These are phyloP conservation scores for Apodemia duryi DNA, from an alignment of 2,888 invertebrate genomes.

Conservation along the genomic window DNA sequence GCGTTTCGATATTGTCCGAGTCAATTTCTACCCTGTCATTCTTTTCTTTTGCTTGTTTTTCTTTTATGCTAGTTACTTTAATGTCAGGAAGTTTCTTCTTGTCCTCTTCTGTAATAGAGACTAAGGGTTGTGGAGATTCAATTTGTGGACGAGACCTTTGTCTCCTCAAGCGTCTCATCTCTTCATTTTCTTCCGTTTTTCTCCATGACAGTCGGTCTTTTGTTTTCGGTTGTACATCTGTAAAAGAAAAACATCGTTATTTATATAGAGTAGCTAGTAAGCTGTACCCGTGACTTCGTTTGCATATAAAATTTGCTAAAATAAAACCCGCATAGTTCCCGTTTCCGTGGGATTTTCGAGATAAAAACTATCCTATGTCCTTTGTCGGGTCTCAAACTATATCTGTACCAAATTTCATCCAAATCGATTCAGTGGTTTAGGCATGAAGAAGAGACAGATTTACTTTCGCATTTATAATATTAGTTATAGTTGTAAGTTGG, in stretches of 20 bases:
- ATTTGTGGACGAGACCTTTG: conserved; percentile 78
- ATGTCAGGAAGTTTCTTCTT: conserved; percentile 76
- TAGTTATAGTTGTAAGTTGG: too few relatives aligned
- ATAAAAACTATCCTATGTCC: too few relatives aligned
- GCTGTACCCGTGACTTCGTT: too few relatives aligned
- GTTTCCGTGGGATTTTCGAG: too few relatives aligned
- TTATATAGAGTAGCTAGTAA: neutral
- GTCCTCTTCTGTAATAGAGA: conserved; percentile 82
- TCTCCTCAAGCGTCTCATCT: conserved; percentile 78
- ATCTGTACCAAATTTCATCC: too few relatives aligned
- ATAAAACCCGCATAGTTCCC: too few relatives aligned
- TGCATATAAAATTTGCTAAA: too few relatives aligned
- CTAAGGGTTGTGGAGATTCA: conserved; percentile 60
- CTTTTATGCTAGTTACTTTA: conserved; percentile 50
- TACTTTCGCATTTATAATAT: too few relatives aligned
- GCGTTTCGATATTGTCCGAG: conserved; percentile 94
- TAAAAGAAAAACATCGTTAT: conserved; percentile 24
- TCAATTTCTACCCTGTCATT: conserved; percentile 89
- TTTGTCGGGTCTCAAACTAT: too few relatives aligned
- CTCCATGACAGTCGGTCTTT: conserved; percentile 90
- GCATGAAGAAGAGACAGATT: too few relatives aligned
- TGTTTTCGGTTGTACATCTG: conserved; percentile 84
- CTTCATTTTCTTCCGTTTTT: conserved; percentile 84
- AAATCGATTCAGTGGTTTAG: too few relatives aligned
- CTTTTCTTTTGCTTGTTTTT: conserved; percentile 41